A percentile compares a stretch with the other conserved stretches of the same genome.
These are phyloP conservation scores for Hydrolagus colliei DNA, from an alignment of 2,797 vertebrate genomes.

Conservation along the genomic window DNA sequence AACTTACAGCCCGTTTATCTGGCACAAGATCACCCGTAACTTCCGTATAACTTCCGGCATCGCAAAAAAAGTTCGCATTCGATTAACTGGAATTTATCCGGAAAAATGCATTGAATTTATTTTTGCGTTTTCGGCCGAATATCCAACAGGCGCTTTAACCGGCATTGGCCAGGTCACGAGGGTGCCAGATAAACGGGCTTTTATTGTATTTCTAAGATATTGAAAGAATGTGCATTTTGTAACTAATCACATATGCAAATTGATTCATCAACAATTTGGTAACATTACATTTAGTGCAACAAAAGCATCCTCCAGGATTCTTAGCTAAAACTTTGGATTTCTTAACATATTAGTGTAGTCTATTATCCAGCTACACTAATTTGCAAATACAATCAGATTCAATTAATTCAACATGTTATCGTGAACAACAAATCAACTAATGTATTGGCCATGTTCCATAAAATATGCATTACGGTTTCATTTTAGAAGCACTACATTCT, in stretches of 20 bases:
- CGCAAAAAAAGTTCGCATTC: no score
- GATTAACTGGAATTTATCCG: no score
- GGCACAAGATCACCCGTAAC: no score
- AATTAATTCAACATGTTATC: conserved; percentile 23
- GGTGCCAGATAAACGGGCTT: no score
- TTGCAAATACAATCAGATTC: conserved; percentile 16
- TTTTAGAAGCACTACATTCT: neutral
- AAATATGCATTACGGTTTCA: neutral
- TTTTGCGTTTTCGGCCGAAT: no score
- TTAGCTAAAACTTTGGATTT: neutral
- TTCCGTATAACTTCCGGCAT: no score
- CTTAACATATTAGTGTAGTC: neutral
- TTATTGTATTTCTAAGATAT: neutral
- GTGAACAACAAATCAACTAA: neutral
- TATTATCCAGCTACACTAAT: conserved; percentile 7
- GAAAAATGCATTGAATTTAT: no score
- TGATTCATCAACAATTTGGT: neutral
- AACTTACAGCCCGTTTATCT: no score
- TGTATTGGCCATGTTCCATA: neutral
- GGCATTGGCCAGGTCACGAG: no score
- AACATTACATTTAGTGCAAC: conserved; percentile 10
- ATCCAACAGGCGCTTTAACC: no score
- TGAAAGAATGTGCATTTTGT: neutral
- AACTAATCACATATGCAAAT: conserved; percentile 20
- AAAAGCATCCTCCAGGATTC: neutral